Evolutionary conservation across 2,888 invertebrate species (phyloP), one percentile per base, ranked within the genome.

Genomic region (Drosophila merina): DNA sequence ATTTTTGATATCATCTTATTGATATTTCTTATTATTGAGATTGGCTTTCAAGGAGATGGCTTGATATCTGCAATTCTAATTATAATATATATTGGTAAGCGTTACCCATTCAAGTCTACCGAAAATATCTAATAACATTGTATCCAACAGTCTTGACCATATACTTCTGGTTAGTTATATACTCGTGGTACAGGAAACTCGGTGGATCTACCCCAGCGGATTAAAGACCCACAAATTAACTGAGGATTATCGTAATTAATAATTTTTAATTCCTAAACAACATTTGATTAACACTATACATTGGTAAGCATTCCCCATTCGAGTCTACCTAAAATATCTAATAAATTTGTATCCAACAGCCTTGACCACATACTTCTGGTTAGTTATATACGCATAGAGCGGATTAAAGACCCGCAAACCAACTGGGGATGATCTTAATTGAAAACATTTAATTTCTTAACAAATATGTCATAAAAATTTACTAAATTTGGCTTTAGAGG

Each of bases 181-280:
- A 45, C 36, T 62, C 56, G 4, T 62, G 44, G 42, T 62, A 33
- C 44, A 38, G 56, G 12, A 28, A 30, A 1, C 14, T 48, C 12
- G 56, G 56, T 4, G 56, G 56, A 0, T 12, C 10, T 9, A 56
- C 56, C 1, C 56, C 56, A 26, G 25, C 31, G 0, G 60, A 60
- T 14, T 56, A 33, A 42, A 4, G 1, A n/a, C 14, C 25, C 9
- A 10, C 4, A 31, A 7, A 28, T 28, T 5, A 28, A 20, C 20
- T 20, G 20, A 20, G 20, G 20, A 20, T 20, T 1, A 20, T n/a
- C 33, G 4, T 4, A 20, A 20, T 20, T 2, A 2, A 31, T 6
- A 31, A 31, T 9, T 2, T 8, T 31, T 14, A 14, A 14, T 9
- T 31, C 8, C 8, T 8, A 8, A 31, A 8, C 20, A 20, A 20